phyloP scores from a whole-genome alignment of 2,113 vertebrate species.

The Trichomycterus rosablanca region DNA sequence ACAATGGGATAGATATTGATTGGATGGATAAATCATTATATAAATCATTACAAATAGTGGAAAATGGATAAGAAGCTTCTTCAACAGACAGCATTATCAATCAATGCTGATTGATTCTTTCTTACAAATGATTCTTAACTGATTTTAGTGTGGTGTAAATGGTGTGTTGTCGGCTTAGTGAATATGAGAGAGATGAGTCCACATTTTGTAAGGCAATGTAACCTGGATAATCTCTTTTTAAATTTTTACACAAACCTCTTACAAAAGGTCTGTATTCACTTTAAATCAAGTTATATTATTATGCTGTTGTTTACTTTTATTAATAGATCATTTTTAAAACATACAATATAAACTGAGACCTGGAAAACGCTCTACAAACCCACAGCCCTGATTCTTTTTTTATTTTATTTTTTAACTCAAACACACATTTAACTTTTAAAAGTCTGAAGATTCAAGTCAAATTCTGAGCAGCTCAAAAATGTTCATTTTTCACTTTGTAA shows the following conservation, averaged over 20 bases:
- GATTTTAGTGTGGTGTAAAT: constrained; percentile 9
- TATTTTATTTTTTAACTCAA: not conserved
- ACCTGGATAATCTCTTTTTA: constrained; percentile 5
- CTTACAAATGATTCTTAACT: constrained; percentile 17
- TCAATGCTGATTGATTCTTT: not conserved
- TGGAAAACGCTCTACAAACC: constrained; percentile 1
- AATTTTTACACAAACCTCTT: constrained; percentile 6
- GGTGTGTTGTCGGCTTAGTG: not conserved
- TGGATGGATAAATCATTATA: not conserved
- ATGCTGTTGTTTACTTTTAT: not conserved
- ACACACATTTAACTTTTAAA: not conserved
- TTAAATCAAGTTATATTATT: not conserved
- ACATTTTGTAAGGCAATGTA: constrained; percentile 20
- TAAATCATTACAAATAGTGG: not conserved
- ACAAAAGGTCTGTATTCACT: not conserved
- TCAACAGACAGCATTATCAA: not conserved
- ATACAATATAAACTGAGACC: not conserved
- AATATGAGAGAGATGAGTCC: not conserved
- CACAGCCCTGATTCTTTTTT: constrained; percentile 7
- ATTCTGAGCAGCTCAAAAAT: constrained; percentile 13
- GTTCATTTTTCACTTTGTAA: constrained; percentile 5
- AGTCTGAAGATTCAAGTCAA: constrained; percentile 7
- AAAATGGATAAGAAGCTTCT: constrained; percentile 10
- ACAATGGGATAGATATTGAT: not conserved
- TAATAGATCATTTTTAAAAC: not conserved